Percentiles rank a stretch among this genome's conserved stretches.
Evolutionary conservation across 2,888 invertebrate genomes (phyloP).

Genomic region (Tillus elongatus): DNA sequence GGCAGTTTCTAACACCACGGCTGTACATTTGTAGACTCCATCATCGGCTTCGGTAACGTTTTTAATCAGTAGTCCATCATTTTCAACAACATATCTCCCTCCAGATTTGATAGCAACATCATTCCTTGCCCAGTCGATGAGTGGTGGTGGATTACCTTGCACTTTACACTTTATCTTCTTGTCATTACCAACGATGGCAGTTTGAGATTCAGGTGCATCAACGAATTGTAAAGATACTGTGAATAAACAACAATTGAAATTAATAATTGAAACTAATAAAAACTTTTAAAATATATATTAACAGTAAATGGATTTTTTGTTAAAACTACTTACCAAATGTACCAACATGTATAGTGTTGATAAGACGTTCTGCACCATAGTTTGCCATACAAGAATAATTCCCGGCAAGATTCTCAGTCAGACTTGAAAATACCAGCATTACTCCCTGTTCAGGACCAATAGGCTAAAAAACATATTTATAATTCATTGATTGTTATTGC

Average conservation of each 20-base stretch:
- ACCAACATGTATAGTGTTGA: constrained; percentile 58
- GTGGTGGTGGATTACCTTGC: constrained; percentile 72
- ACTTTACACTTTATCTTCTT: constrained; percentile 77
- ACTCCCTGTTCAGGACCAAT: constrained; percentile 45
- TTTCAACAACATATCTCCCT: constrained; percentile 63
- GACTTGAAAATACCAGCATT: constrained; percentile 63
- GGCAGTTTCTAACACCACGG: constrained; percentile 74
- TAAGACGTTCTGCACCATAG: constrained; percentile 60
- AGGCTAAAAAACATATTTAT: constrained; percentile 25
- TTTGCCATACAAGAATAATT: constrained; percentile 74
- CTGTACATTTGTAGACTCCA: constrained; percentile 78
- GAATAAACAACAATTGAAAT: constrained; percentile 47
- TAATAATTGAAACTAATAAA: neutral
- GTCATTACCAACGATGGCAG: constrained; percentile 65
- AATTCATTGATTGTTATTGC: too few species aligned
- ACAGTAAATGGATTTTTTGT: neutral
- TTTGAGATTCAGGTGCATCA: constrained; percentile 77
- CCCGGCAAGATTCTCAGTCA: constrained; percentile 69
- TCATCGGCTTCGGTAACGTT: constrained; percentile 74
- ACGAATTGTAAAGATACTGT: constrained; percentile 68
- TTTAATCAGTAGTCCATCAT: constrained; percentile 67
- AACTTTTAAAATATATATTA: neutral
- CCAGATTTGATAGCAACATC: constrained; percentile 59
- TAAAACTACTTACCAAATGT: constrained; percentile 55
- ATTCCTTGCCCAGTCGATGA: constrained; percentile 79